A percentile compares a stretch with the other conserved stretches of the same genome.
phyloP scores from a whole-genome alignment of 2,888 invertebrate species.

The Drosophila nigritarsus region DNA sequence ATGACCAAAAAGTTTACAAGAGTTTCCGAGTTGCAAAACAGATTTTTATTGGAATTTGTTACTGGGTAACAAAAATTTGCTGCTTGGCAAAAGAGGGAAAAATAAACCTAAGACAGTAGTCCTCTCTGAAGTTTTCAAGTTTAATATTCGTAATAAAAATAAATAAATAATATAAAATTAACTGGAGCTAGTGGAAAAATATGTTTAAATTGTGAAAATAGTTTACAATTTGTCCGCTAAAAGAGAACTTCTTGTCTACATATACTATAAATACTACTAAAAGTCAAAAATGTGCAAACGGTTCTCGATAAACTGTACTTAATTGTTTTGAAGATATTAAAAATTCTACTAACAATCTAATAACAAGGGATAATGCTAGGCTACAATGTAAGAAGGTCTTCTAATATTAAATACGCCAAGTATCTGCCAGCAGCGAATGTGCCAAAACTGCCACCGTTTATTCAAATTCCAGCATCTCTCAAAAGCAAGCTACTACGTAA shows the following conservation, averaged over 20 bases:
- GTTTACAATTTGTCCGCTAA: not conserved
- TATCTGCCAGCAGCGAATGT: not conserved
- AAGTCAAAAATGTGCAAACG: not conserved
- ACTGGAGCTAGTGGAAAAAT: not conserved
- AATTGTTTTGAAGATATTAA: not conserved
- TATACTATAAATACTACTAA: not conserved
- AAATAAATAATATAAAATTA: not conserved
- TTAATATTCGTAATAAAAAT: not conserved
- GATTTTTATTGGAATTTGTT: not conserved
- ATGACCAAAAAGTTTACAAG: not conserved
- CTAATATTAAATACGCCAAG: constrained; percentile 4
- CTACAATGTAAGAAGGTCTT: too few relatives aligned
- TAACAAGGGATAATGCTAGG: not conserved
- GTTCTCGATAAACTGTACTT: not conserved
- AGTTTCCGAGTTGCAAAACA: not conserved
- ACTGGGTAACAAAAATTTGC: not conserved
- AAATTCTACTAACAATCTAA: not conserved
- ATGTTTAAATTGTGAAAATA: not conserved
- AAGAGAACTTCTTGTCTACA: not conserved
- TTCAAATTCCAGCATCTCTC: not conserved
- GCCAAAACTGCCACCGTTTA: not conserved
- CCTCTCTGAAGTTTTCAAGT: not conserved
- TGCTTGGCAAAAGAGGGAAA: too few relatives aligned
- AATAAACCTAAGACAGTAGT: not conserved
- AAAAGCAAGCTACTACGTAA: not conserved